These are phyloP conservation scores for Mactromeris polynyma DNA, from an alignment of 2,888 invertebrate species.

Conservation along the genomic window DNA sequence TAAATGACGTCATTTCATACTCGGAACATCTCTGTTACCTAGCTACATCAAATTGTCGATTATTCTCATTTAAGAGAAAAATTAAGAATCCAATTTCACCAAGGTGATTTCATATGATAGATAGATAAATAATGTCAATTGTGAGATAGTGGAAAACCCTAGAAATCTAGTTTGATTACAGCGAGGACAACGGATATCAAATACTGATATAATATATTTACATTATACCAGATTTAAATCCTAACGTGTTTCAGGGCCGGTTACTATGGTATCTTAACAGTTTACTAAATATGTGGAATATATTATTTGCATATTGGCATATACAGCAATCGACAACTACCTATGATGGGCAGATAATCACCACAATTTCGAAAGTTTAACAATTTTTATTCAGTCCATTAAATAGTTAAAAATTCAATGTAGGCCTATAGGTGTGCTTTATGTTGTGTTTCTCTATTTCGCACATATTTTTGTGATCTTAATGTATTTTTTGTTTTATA, in stretches of 20 bases:
- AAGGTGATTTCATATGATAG: conserved; percentile 37
- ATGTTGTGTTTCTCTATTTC: too few species aligned
- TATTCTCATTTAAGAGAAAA: conserved; percentile 41
- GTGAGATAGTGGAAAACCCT: conserved; percentile 22
- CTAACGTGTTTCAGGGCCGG: not conserved
- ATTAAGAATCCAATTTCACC: conserved; percentile 44
- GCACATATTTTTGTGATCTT: too few species aligned
- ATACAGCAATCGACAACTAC: not conserved
- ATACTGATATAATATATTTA: conserved; percentile 17
- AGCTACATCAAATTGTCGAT: conserved; percentile 29
- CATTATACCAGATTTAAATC: conserved; percentile 12
- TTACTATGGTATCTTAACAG: not conserved
- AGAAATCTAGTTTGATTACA: conserved; percentile 1
- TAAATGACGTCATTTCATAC: conserved; percentile 40
- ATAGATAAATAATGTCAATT: conserved; percentile 43
- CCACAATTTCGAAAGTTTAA: not conserved
- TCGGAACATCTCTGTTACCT: conserved; percentile 29
- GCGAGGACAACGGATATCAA: conserved; percentile 11
- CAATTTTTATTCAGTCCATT: too few species aligned
- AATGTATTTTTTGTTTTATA: too few species aligned
- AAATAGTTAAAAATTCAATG: too few species aligned
- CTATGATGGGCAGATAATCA: not conserved
- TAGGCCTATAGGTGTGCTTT: too few species aligned
- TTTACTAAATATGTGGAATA: not conserved
- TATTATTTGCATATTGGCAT: not conserved